phyloP scores from a whole-genome alignment of 2,888 invertebrate species.

The Metallyticus violacea region DNA sequence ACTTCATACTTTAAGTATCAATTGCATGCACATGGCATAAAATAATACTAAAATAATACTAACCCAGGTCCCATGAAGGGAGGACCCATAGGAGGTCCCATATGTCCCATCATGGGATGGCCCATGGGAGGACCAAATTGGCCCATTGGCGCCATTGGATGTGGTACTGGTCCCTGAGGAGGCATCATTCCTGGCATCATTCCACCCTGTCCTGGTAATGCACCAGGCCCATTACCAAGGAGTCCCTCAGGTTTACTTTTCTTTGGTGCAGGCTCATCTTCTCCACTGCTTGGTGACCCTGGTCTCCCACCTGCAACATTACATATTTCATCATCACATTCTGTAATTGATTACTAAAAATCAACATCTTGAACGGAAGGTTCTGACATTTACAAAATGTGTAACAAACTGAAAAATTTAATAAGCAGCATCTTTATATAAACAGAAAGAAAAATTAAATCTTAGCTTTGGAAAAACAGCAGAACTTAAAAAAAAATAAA shows the following conservation, averaged over 20 bases:
- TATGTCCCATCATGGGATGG: conserved; percentile 56
- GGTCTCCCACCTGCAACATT: conserved; percentile 51
- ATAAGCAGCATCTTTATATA: too few relatives aligned
- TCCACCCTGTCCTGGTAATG: conserved; percentile 60
- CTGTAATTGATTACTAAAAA: not conserved
- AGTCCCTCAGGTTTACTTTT: conserved; percentile 69
- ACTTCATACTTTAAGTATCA: too few relatives aligned
- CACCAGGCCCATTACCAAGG: conserved; percentile 55
- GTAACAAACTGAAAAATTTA: too few relatives aligned
- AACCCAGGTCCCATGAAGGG: conserved; percentile 71
- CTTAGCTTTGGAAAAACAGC: too few relatives aligned
- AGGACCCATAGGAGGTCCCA: conserved; percentile 67
- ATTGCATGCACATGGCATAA: too few relatives aligned
- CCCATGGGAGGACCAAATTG: conserved; percentile 56
- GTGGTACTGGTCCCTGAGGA: conserved; percentile 45
- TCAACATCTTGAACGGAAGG: too few relatives aligned
- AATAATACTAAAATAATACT: conserved; percentile 36
- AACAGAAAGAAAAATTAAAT: too few relatives aligned
- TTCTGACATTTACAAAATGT: too few relatives aligned
- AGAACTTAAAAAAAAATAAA: too few relatives aligned
- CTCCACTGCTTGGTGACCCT: conserved; percentile 77
- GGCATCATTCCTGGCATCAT: conserved; percentile 57
- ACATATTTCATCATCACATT: not conserved
- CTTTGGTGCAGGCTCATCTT: conserved; percentile 79
- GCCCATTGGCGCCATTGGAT: conserved; percentile 57